Evolutionary conservation across 1,140 invertebrate genomes (phyloP).

Genomic region (Ganaspis sp.): DNA sequence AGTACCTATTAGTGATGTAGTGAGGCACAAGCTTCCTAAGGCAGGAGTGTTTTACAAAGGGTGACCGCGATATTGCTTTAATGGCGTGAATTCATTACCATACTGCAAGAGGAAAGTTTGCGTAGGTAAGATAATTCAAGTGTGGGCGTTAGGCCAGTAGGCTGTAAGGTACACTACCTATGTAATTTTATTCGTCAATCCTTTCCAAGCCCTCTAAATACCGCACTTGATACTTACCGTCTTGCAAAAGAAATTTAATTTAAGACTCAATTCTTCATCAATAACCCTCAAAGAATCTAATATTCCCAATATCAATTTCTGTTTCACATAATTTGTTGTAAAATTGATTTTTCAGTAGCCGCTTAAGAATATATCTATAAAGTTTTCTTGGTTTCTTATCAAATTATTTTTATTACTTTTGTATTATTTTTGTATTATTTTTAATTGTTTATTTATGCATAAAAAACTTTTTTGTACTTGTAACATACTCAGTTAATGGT

Average conservation of each 20-base stretch:
- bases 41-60: conserved; percentile 23
- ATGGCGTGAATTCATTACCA: conserved; percentile 45
- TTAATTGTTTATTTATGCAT: too few relatives aligned
- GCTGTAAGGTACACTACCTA: neutral
- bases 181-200: too few relatives aligned
- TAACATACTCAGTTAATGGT: too few relatives aligned
- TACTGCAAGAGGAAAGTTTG: neutral
- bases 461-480: too few relatives aligned
- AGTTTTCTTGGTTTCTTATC: too few relatives aligned
- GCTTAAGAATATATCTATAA: too few relatives aligned
- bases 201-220: neutral
- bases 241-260: neutral
- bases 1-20: neutral
- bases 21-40: neutral
- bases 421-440: too few relatives aligned
- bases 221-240: neutral
- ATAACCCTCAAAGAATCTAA: neutral
- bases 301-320: too few relatives aligned
- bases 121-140: neutral
- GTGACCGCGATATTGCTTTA: conserved; percentile 34
- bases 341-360: too few relatives aligned
- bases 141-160: neutral
- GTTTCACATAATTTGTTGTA: too few relatives aligned
- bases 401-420: too few relatives aligned
- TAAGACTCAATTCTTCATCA: neutral